phyloP scores from a whole-genome alignment of 2,888 invertebrate species.

The Conops quadrifasciatus region DNA sequence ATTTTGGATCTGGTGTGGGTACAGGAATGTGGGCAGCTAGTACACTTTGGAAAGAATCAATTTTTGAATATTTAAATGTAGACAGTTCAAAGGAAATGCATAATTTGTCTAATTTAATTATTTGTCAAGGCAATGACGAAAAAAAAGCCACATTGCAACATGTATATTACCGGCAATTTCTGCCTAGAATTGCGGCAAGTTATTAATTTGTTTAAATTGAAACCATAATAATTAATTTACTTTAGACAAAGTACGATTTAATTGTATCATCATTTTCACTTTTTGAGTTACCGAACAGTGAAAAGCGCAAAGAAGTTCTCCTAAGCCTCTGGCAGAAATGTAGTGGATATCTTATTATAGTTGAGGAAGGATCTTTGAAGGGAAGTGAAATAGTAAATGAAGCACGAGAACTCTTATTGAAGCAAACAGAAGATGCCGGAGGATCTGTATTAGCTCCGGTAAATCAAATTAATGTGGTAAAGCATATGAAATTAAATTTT shows the following conservation, averaged over 20 bases:
- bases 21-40: slow-evolving; percentile 87
- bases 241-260: slow-evolving; percentile 75
- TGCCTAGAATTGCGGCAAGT: slow-evolving; percentile 70
- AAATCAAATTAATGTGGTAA: slow-evolving; percentile 53
- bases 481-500: neutral
- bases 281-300: slow-evolving; percentile 77
- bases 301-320: slow-evolving; percentile 74
- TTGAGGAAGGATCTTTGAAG: slow-evolving; percentile 84
- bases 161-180: slow-evolving; percentile 81
- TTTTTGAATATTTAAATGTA: slow-evolving; percentile 86
- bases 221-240: neutral
- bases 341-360: slow-evolving; percentile 79
- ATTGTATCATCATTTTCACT: slow-evolving; percentile 83
- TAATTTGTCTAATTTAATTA: slow-evolving; percentile 77
- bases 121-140: slow-evolving; percentile 73
- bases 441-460: slow-evolving; percentile 82
- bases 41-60: slow-evolving; percentile 73
- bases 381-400: slow-evolving; percentile 86
- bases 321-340: slow-evolving; percentile 89
- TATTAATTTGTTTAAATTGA: slow-evolving; percentile 31
- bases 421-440: slow-evolving; percentile 62
- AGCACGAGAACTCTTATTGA: slow-evolving; percentile 81
- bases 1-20: slow-evolving; percentile 92
- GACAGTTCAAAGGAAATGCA: slow-evolving; percentile 86
- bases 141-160: slow-evolving; percentile 70